Evolutionary conservation across 2,113 vertebrate species (phyloP), one percentile per base, ranked within the genome.

Genomic region (Larimichthys crocea): DNA sequence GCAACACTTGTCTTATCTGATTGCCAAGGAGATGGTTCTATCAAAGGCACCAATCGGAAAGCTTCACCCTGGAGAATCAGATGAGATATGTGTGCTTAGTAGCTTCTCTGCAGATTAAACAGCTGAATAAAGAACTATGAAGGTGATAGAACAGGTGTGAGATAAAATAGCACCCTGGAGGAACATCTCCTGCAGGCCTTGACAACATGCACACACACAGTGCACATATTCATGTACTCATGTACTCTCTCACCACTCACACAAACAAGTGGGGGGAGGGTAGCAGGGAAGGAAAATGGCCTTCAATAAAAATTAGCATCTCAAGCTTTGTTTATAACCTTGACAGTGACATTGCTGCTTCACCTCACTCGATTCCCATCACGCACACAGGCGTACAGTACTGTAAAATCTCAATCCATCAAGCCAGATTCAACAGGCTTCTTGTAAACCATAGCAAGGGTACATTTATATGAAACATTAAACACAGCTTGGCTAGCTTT

Each of bases 401-500:
- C 40, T 73, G 84, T 92, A 88, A 92, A 94, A 89, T 86, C 74
- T 85, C 79, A 75, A 83, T 86, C 84, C 79, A 88, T 91, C 85
- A 76, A 60, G 56, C 70, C 74, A 26, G 50, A 80, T 86, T 59
- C 73, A 83, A 74, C 70, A 77, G 75, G 53, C 83, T 67, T 86
- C 82, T 88, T 89, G 88, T 92, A 90, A 94, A 92, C 40, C 78
- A 70, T 86, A 76, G 35, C 81, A 75, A 78, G 83, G 81, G 61
- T 89, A 86, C 79, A 66, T 91, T 92, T 91, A 91, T 90, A 77
- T 86, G 80, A 76, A 86, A 74, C 92, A 86, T 92, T 89, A 94
- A 94, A 92, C 83, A 65, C 84, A 77, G 84, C 82, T 77, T 75
- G 70, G 73, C 66, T 79, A 50, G 46, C 80, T 71, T 81, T 72